phyloP scores from a whole-genome alignment of 2,888 invertebrate genomes.

The Erebia aethiops region DNA sequence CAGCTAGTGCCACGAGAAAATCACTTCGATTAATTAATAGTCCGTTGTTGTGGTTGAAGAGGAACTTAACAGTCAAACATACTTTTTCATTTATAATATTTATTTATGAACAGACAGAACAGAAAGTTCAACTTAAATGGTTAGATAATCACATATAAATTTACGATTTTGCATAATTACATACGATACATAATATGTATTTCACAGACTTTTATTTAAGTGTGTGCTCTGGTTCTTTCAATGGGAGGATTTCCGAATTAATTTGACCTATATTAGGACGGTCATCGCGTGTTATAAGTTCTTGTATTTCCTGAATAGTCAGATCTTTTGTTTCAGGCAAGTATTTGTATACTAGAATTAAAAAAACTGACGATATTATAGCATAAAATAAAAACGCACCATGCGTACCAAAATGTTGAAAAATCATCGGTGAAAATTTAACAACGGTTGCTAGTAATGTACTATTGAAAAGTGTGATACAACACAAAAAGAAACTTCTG shows the following conservation, averaged over 20 bases:
- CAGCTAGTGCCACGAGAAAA: no score
- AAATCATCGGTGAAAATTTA: slow-evolving; percentile 39
- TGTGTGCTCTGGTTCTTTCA: not conserved
- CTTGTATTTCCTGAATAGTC: slow-evolving; percentile 46
- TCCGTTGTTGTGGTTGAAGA: no score
- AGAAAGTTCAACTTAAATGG: no score
- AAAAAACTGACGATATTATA: slow-evolving; percentile 28
- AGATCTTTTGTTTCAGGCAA: slow-evolving; percentile 49
- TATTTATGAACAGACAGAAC: no score
- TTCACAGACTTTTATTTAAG: not conserved
- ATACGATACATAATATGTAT: no score
- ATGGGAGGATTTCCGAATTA: not conserved
- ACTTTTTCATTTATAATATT: no score
- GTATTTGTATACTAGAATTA: slow-evolving; percentile 38
- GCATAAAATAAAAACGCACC: slow-evolving; percentile 45
- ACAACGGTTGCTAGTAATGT: slow-evolving; percentile 26
- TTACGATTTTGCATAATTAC: no score
- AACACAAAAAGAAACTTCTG: slow-evolving; percentile 51
- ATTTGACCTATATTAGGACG: not conserved
- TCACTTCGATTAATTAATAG: no score
- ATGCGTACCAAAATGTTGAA: slow-evolving; percentile 35
- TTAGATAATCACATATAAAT: no score
- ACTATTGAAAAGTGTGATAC: not conserved
- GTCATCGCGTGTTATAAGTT: slow-evolving; percentile 7
- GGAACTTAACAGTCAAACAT: no score